A percentile compares a stretch with the other conserved stretches of the same genome.
Conservation (phyloP, 2,888 invertebrate species). For the Amblyjoppa fuscipennis region DNA sequence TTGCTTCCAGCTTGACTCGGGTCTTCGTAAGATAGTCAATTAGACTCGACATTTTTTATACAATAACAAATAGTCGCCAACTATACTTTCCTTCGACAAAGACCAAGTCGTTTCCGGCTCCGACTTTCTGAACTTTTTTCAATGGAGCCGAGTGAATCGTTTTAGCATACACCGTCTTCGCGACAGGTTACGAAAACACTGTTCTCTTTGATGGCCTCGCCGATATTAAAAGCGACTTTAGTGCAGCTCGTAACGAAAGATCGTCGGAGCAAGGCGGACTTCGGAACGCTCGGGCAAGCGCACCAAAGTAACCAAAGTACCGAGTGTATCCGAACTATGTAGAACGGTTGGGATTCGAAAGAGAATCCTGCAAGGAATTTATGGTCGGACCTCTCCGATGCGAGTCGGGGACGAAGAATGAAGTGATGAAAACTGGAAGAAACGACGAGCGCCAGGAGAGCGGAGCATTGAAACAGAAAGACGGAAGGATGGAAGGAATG, state of each 20-base stretch:
- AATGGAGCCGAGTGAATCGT: neutral
- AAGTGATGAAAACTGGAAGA: constrained; percentile 31
- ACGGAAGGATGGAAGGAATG: neutral
- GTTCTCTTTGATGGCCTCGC: neutral
- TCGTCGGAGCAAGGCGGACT: constrained; percentile 4
- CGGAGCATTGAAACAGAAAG: neutral
- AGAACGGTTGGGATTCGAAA: neutral
- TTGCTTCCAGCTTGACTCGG: neutral
- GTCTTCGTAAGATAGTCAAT: neutral
- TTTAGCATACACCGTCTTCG: neutral
- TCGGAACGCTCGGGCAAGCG: constrained; percentile 5
- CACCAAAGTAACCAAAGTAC: neutral
- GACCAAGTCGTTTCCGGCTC: neutral
- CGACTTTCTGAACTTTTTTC: too few species aligned
- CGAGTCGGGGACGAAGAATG: constrained; percentile 31
- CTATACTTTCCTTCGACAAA: neutral
- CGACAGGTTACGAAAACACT: neutral
- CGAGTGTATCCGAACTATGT: neutral
- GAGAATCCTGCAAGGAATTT: constrained; percentile 68
- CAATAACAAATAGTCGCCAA: neutral
- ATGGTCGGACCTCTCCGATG: constrained; percentile 70
- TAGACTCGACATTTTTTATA: neutral
- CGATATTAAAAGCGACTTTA: constrained; percentile 36
- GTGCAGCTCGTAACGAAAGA: constrained; percentile 29
- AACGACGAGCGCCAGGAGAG: constrained; percentile 2